Evolutionary conservation across 2,113 vertebrate genomes (phyloP).

Genomic region (Lanius ludovicianus): DNA sequence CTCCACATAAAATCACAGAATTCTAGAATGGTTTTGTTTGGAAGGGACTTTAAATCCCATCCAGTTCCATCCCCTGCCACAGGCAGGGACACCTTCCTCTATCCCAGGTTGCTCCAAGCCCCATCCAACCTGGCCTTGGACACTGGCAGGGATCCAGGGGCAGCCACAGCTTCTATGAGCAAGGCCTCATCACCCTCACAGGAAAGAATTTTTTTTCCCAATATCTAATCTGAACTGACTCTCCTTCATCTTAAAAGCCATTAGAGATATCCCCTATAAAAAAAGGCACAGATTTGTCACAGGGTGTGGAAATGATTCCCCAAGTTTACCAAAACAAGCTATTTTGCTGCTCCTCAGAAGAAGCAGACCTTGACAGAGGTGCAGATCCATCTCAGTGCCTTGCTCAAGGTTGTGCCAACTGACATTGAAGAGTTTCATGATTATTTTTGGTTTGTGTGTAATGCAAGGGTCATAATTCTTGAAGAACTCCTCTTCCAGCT

Average conservation of each 20-base stretch:
- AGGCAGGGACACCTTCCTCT: not conserved
- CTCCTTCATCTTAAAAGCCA: not conserved
- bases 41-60: not conserved
- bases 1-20: not conserved
- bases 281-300: not conserved
- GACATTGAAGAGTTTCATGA: not conserved
- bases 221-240: not conserved
- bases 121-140: accelerated
- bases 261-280: not conserved
- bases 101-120: not conserved
- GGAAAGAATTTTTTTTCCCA: accelerated
- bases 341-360: not conserved
- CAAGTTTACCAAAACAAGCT: not conserved
- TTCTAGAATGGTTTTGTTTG: not conserved
- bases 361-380: not conserved
- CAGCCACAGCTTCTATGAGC: not conserved
- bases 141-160: not conserved
- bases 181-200: not conserved
- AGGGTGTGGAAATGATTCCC: not conserved
- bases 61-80: accelerated
- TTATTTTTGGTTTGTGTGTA: not conserved
- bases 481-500: not conserved
- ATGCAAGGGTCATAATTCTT: not conserved
- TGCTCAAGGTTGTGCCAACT: not conserved
- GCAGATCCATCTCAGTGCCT: not conserved